A percentile compares a stretch with the other conserved stretches of the same genome.
Conservation (phyloP, 2,888 invertebrate genomes). For the Cryptophagus acutangulus region DNA sequence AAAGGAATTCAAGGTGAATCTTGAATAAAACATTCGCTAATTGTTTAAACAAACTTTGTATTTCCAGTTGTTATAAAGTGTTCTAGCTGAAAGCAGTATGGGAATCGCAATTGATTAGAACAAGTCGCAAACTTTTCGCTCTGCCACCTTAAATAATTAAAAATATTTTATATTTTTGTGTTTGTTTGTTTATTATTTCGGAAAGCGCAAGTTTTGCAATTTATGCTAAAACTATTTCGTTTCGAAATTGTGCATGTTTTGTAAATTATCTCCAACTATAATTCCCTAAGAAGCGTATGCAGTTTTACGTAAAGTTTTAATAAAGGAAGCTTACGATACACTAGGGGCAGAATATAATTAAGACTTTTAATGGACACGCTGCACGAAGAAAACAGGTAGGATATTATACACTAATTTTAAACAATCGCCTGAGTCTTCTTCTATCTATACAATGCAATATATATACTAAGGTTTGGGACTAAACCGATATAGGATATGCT, state of each 20-base stretch:
- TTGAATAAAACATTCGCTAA: no score
- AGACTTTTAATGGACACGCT: conserved; percentile 42
- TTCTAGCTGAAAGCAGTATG: no score
- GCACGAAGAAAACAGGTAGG: conserved; percentile 41
- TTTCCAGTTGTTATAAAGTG: no score
- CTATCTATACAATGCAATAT: neutral
- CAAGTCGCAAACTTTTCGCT: no score
- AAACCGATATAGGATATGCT: no score
- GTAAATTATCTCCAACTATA: conserved; percentile 1
- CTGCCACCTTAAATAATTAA: no score
- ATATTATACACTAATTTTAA: conserved; percentile 27
- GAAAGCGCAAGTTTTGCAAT: no score
- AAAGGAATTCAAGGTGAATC: no score
- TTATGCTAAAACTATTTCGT: conserved; percentile 5
- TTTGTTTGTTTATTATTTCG: no score
- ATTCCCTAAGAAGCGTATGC: conserved; percentile 20
- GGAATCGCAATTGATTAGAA: no score
- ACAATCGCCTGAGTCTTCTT: conserved; percentile 4
- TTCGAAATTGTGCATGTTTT: conserved; percentile 2
- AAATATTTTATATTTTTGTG: no score
- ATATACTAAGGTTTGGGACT: neutral
- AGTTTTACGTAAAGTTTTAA: conserved; percentile 36
- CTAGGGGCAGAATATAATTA: conserved; percentile 39
- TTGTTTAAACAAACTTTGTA: no score
- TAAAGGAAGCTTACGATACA: conserved; percentile 35